phyloP scores from a whole-genome alignment of 1,140 invertebrate species.

The Panagrolaimus sp. region DNA sequence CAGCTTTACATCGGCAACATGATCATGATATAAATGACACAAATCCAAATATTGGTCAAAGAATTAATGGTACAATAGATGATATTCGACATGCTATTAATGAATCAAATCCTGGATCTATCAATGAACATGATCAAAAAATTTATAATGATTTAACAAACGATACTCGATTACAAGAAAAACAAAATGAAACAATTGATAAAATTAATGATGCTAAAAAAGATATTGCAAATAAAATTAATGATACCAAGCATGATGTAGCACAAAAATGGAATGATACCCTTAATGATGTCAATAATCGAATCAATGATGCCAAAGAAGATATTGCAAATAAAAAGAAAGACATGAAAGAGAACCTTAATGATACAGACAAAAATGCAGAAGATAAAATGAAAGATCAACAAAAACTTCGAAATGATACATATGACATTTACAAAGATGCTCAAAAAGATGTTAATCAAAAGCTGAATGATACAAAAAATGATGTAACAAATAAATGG shows the following conservation, averaged over 20 bases:
- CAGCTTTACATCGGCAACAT: too few relatives aligned
- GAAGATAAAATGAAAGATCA: neutral
- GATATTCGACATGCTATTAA: neutral
- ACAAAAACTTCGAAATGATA: neutral
- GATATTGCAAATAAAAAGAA: neutral
- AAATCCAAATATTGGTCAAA: conserved; percentile 1
- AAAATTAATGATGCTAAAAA: conserved; percentile 4
- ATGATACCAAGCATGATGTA: too few relatives aligned
- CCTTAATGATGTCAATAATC: neutral
- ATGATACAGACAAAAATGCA: neutral
- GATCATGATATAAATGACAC: neutral
- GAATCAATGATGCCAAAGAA: neutral
- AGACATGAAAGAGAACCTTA: neutral
- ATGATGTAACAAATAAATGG: neutral
- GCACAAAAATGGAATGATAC: neutral
- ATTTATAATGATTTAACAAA: neutral
- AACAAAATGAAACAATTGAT: neutral
- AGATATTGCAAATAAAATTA: neutral
- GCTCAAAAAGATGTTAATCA: neutral
- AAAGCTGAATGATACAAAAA: neutral
- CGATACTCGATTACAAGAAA: neutral
- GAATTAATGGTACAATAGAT: neutral
- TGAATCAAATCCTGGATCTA: neutral
- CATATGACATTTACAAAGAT: neutral
- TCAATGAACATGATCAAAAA: neutral